Evolutionary conservation across 2,888 invertebrate species (phyloP).

Genomic region (Drosophila flavopinicola): DNA sequence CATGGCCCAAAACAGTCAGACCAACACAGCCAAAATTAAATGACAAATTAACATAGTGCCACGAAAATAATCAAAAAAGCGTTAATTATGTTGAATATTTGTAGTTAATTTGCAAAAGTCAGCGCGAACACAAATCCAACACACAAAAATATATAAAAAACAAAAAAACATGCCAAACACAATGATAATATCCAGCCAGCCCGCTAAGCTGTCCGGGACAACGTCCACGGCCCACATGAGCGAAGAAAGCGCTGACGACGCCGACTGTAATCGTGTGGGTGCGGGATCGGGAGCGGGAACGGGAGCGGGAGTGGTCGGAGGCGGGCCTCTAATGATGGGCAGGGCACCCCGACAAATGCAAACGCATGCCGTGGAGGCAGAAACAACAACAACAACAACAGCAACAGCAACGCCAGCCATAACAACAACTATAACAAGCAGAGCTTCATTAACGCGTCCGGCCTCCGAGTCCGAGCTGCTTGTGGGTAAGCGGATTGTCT

Average conservation of each 20-base stretch:
- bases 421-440: constrained; percentile 46
- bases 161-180: constrained; percentile 40
- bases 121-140: constrained; percentile 19
- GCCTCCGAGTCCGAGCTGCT: constrained; percentile 70
- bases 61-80: constrained; percentile 64
- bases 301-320: constrained; percentile 16
- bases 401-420: constrained; percentile 17
- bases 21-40: constrained; percentile 34
- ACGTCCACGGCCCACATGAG: constrained; percentile 44
- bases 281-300: constrained; percentile 5
- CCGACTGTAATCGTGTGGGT: constrained; percentile 58
- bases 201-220: constrained; percentile 61
- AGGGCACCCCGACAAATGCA: constrained; percentile 39
- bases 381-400: constrained; percentile 16
- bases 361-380: constrained; percentile 36
- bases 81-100: constrained; percentile 67
- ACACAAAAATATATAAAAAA: constrained; percentile 3
- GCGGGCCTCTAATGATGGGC: constrained; percentile 36
- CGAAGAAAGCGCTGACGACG: constrained; percentile 53
- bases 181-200: constrained; percentile 70
- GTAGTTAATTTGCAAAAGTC: constrained; percentile 62
- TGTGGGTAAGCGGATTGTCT: constrained; percentile 67
- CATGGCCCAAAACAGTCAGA: constrained; percentile 7
- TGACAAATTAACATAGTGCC: constrained; percentile 71
- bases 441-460: constrained; percentile 75